These are phyloP conservation scores for Andrena flavipes DNA, from an alignment of 2,888 invertebrate species.

Conservation along the genomic window DNA sequence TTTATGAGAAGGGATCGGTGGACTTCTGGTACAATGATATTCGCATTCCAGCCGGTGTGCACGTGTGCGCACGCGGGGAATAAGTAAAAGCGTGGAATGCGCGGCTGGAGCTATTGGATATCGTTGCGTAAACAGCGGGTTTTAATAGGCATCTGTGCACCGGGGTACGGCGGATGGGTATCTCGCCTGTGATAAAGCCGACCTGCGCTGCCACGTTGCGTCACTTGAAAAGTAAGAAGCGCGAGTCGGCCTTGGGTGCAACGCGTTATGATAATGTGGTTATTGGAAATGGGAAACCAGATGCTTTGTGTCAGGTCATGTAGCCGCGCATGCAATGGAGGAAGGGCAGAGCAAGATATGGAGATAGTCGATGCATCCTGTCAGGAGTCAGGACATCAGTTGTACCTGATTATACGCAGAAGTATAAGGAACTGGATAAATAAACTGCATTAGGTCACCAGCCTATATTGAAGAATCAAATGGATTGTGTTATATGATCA, in stretches of 20 bases:
- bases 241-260: conserved; percentile 37
- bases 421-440: background rate
- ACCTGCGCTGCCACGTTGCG: conserved; percentile 28
- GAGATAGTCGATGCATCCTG: background rate
- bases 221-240: conserved; percentile 53
- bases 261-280: conserved; percentile 32
- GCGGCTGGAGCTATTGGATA: conserved; percentile 21
- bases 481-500: background rate
- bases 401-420: background rate
- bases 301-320: conserved; percentile 1
- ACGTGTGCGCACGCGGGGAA: conserved; percentile 1
- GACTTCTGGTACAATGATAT: conserved; percentile 59
- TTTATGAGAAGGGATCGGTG: conserved; percentile 54
- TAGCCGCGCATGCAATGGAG: background rate
- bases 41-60: conserved; percentile 60
- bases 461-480: too few relatives aligned
- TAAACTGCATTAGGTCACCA: background rate
- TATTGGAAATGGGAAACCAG: conserved; percentile 28
- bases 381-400: background rate
- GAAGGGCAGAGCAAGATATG: background rate
- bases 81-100: conserved; percentile 49
- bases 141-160: conserved; percentile 40
- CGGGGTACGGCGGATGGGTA: conserved; percentile 45
- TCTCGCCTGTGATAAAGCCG: conserved; percentile 53
- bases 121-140: conserved; percentile 55